Evolutionary conservation across 1,140 invertebrate genomes (phyloP).

Genomic region (Brachionus angularis): DNA sequence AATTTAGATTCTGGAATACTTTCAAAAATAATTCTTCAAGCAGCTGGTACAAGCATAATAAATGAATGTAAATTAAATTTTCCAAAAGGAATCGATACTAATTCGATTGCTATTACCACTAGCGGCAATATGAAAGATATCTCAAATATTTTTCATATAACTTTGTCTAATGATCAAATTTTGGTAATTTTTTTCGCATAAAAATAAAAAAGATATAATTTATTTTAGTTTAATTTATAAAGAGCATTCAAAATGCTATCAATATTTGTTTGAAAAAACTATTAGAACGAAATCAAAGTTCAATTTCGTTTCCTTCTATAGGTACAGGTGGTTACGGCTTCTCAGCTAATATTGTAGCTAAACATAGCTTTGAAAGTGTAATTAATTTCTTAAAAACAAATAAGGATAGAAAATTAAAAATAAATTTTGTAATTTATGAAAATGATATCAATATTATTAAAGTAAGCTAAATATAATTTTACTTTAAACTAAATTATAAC

Average conservation of each 20-base stretch:
- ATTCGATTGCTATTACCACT: slow-evolving; percentile 4
- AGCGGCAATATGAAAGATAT: background rate
- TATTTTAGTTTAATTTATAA: background rate
- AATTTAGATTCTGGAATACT: background rate
- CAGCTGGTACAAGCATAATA: background rate
- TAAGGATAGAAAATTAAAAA: background rate
- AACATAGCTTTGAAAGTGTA: background rate
- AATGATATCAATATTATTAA: background rate
- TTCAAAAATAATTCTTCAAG: background rate
- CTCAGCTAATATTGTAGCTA: background rate
- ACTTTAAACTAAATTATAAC: background rate
- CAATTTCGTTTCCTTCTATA: slow-evolving; percentile 4
- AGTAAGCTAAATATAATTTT: background rate
- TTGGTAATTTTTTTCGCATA: background rate
- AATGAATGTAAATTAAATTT: background rate
- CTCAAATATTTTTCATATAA: background rate
- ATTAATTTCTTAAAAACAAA: background rate
- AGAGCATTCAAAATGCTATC: background rate
- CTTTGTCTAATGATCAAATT: background rate
- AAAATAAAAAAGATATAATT: background rate
- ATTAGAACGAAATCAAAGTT: background rate
- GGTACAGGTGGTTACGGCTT: slow-evolving; percentile 10
- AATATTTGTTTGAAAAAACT: background rate
- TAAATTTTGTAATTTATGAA: slow-evolving; percentile 12
- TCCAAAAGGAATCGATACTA: slow-evolving; percentile 9